Base-by-base conservation (phyloP, 2,797 vertebrate species). In the Antrozous pallidus region DNA sequence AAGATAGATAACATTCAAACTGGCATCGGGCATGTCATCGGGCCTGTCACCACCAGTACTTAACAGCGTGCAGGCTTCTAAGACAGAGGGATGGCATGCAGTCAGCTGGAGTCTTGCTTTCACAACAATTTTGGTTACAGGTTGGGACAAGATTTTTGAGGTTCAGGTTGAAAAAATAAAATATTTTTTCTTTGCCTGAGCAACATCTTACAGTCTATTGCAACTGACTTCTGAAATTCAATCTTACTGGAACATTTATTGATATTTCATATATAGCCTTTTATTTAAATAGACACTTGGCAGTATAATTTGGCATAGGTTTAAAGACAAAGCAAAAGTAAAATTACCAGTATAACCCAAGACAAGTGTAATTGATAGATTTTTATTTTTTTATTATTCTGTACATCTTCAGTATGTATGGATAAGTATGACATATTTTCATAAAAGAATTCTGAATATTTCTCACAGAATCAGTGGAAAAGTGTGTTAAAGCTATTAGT, bases 61-160 rank as follows among this genome's bases (percentile, higher is more conserved):
- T 40, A 22, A 22, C 0, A 33, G 67, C 9, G 0, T 8, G 20
- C 67, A 13, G 40, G 22, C 87, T 83, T 83, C 71, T 56, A 28
- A 71, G 47, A 47, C 51, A 75, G 61, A 71, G 78, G 33, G 1
- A 5, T 18, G 81, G 38, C 42, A 14, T 51, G 42, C 22, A 67
- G 78, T 91, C 81, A 47, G 36, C 93, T 26, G 17, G 69, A 93
- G 77, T 47, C 47, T 65, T 89, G 88, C 47, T 96, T 95, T 94
- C 71, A 63, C 88, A 93, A 90, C 45, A 49, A 1, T 87, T 79
- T 49, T 78, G 84, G 63, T 65, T 84, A 51, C 73, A 94, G 87
- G 88, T 88, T 95, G 73, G 56, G 89, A 88, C 95, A 95, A 47
- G 92, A 88, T 45, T 89, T 91, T 95, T 88, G 74, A 96, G 65